A percentile compares a stretch with the other conserved stretches of the same genome.
These are phyloP conservation scores for Drosophila meridiana DNA, from an alignment of 2,888 invertebrate species.

Conservation along the genomic window DNA sequence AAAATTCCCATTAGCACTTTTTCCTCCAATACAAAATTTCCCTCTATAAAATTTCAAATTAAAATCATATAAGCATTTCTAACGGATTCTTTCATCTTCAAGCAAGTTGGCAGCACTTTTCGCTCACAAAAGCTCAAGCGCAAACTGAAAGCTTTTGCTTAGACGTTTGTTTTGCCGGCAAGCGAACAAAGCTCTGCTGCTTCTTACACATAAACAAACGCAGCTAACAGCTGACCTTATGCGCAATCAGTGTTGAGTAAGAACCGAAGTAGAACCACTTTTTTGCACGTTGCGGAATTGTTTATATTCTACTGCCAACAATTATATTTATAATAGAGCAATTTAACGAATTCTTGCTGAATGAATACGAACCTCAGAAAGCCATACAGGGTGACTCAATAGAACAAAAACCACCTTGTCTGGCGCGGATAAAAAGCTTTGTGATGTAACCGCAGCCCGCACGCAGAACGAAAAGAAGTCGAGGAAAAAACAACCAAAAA, in stretches of 20 bases:
- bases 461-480: conserved; percentile 55
- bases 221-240: conserved; percentile 48
- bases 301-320: background rate
- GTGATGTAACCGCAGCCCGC: conserved; percentile 21
- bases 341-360: conserved; percentile 35
- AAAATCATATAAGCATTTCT: background rate
- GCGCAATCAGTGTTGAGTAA: conserved; percentile 37
- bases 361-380: conserved; percentile 34
- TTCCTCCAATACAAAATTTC: background rate
- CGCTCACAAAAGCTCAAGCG: conserved; percentile 23
- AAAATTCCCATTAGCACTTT: background rate
- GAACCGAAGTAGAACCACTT: background rate
- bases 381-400: conserved; percentile 26
- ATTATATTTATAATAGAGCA: conserved; percentile 40
- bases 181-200: conserved; percentile 31
- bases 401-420: conserved; percentile 15
- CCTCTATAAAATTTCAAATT: background rate
- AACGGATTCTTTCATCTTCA: background rate
- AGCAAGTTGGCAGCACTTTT: conserved; percentile 43
- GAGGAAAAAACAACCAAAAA: conserved; percentile 9
- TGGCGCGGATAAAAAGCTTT: conserved; percentile 25
- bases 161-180: conserved; percentile 35
- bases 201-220: conserved; percentile 60
- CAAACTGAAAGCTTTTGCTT: conserved; percentile 14
- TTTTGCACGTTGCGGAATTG: conserved; percentile 23